Base-by-base conservation (phyloP, 2,113 vertebrate genomes). In the Chionodraco myersi region DNA sequence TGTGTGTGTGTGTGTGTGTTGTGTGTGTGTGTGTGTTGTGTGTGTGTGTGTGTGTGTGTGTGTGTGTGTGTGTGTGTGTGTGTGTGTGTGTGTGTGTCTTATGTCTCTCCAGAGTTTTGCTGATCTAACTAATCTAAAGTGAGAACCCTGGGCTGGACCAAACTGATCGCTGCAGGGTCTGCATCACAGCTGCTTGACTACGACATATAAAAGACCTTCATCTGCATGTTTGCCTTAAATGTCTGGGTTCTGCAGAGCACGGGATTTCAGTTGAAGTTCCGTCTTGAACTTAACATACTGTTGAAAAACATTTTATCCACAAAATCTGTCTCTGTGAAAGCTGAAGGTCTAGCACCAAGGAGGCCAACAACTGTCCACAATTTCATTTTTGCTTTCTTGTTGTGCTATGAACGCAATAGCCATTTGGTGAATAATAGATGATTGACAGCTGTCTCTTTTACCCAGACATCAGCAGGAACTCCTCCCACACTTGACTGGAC, bases 401-500 rank as follows among this genome's bases (percentile, higher is more conserved):
- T 47, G 14, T 26, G 26, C 16, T 18, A 6, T 21, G 23, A 14
- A 69, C 45, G 41, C 52, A 18, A 41, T 11, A 15, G 34, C 16
- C 16, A 15, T 23, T 47, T 13, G 13, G 6, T 60, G 26, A 71
- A 75, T 58, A 41, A 75, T 11, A 75, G 21, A 66, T 67, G 67
- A 85, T 15, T 76, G 67, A 57, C 72, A 63, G 56, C 61, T 56
- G 47, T 52, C 58, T 62, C 8, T 21, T 34, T 77, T 26, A 56
- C 30, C 54, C 11, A 48, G 30, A 30, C 6, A 41, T 49, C 7
- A 49, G 26, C 56, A 5, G n/a, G 2, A 68, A 53, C 5, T n/a
- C n/a, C 10, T 47, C 16, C 10, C 53, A 11, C 30, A 56, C n/a
- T 14, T 15, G 18, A 56, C 30, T 26, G 48, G 48, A 51, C 71